Evolutionary conservation across 2,113 vertebrate genomes (phyloP), one percentile per base, ranked within the genome.

Genomic region (Campylorhamphus procurvoides): DNA sequence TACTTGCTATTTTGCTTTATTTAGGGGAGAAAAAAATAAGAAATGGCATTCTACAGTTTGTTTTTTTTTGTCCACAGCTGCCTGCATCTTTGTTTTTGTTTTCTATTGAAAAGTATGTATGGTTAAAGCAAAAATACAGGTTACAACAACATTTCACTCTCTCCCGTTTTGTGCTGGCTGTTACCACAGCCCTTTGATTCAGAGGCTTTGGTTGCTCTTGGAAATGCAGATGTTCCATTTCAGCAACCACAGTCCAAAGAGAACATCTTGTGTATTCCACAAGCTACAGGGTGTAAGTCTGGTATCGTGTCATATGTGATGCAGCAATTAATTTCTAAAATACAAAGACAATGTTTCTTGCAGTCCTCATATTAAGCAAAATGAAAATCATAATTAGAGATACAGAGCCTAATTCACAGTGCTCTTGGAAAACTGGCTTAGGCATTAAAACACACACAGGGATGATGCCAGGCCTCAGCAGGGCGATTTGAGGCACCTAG

Each of bases 211-310:
- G 64, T 90, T 2, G 17, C 58, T 77, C 60, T 84, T 89, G 91
- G 52, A 96, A 94, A 78, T 64, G 44, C 59, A 84, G 60, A 90
- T 89, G 49, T 72, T 94, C 73, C 66, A 78, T 87, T 93, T 94
- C 58, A 88, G 47, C 55, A 88, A 74, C 75, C 75, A 47, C 79
- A 77, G 35, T 78, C 84, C 80, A 60, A 67, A 84, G 60, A 78
- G 89, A 92, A 64, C 42, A 63, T 31, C 47, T 77, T 1, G 0
- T 24, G 42, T 75, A 37, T 47, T 56, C 56, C 0, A 0, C 47
- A 49, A 87, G 80, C 47, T 83, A 20, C 44, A 23, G 42, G 35
- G n/a, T 92, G 53, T 88, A 74, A 46, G 55, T 31, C 68, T 62
- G 39, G 39, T 59, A 60, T 84, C 8, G 4, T 40, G 89, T 89